Evolutionary conservation across 2,888 invertebrate genomes (phyloP), one percentile per base, ranked within the genome.

Genomic region (Tachina grossa): DNA sequence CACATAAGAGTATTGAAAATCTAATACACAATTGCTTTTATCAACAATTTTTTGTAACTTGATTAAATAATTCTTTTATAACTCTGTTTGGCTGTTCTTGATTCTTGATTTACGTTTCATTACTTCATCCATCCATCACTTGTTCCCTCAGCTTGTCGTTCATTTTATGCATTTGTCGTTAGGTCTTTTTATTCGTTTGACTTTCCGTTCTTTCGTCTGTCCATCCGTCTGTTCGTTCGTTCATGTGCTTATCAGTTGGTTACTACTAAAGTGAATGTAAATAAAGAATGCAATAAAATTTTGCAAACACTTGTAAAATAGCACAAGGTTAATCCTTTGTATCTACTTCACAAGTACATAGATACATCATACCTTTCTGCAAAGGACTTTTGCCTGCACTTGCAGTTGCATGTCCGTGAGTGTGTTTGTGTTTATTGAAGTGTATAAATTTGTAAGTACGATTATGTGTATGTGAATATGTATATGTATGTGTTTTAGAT

Each of bases 251-350:
- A 51, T 80, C 31, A 6, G 51, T 55, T 53, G 45, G n/a, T 77
- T 66, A 41, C 45, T 55, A 22, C 72, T 63, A 61, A 59, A 76
- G 49, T 51, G 68, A 69, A 45, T 49, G 66, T 57, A 68, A 77
- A 66, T 77, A 69, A 65, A 76, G 65, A 65, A 39, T 66, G 49
- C 77, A 71, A 51, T 51, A 59, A 65, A 78, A 78, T 61, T 31
- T 76, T 71, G 53, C 71, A 79, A 71, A 68, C 57, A n/a, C 74
- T 75, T n/a, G 22, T 41, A 31, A 85, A 74, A 83, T 83, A 66
- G 79, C 45, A 79, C 85, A 85, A 85, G 85, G 83, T 83, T 79
- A 85, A 57, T 71, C 74, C 47, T 65, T 83, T 82, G 49, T 79
- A 83, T 78, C 77, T 41, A 65, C 59, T 74, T 59, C 59, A 47